Evolutionary conservation across 2,113 vertebrate species (phyloP).

Genomic region (Rafetus swinhoei): DNA sequence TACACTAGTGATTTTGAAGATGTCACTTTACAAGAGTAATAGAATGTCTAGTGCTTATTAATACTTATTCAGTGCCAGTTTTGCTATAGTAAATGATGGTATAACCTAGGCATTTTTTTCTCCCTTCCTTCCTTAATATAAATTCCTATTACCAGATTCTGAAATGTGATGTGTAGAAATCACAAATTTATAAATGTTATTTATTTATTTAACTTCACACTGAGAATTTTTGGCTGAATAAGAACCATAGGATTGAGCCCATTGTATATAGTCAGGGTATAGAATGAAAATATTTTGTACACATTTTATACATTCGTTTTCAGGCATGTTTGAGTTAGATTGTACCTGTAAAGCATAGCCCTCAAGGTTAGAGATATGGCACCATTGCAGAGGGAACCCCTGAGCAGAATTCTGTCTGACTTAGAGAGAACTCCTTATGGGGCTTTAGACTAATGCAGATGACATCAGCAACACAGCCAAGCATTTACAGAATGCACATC

Average conservation of each 20-base stretch:
- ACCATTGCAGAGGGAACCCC: rapidly evolving
- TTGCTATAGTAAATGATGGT: slow-evolving; percentile 12
- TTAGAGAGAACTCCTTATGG: background rate
- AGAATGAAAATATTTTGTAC: rapidly evolving
- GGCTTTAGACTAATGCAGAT: background rate
- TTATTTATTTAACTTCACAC: background rate
- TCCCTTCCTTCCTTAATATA: background rate
- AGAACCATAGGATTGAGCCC: background rate
- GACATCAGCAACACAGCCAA: background rate
- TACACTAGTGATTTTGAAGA: slow-evolving; percentile 50
- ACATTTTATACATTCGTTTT: rapidly evolving
- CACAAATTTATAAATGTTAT: background rate
- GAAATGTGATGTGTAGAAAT: background rate
- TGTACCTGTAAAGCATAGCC: background rate
- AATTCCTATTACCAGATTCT: slow-evolving; percentile 5
- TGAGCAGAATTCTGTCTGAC: background rate
- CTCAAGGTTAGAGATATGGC: background rate
- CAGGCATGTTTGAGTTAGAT: background rate
- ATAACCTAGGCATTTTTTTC: background rate
- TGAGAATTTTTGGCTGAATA: background rate
- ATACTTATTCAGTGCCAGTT: slow-evolving; percentile 43
- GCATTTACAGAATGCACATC: background rate
- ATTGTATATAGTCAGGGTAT: rapidly evolving
- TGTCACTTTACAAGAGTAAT: slow-evolving; percentile 49
- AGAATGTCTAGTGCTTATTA: slow-evolving; percentile 49